Conservation (phyloP, 1,140 invertebrate species). For the Berghia stephanieae region DNA sequence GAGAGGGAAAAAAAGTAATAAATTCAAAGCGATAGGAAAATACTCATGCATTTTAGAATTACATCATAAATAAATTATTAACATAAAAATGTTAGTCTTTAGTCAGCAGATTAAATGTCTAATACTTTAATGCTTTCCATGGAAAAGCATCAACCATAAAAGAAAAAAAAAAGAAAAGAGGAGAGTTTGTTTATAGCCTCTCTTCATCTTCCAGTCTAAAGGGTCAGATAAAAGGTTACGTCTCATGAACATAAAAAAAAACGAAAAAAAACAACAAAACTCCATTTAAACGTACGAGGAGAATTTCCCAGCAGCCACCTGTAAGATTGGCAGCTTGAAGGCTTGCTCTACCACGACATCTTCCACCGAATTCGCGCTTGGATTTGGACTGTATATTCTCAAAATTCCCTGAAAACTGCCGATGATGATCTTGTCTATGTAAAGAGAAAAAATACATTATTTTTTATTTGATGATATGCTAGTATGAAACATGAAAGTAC, state of each 20-base stretch:
- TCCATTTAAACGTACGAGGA: conserved; percentile 73
- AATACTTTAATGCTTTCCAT: too few species aligned
- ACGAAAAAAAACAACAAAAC: not conserved
- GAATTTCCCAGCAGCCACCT: conserved; percentile 77
- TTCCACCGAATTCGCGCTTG: conserved; percentile 72
- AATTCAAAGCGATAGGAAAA: too few species aligned
- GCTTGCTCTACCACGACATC: conserved; percentile 79
- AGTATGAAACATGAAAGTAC: too few species aligned
- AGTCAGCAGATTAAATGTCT: too few species aligned
- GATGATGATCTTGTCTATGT: conserved; percentile 74
- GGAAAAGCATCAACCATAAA: too few species aligned
- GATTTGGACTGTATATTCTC: conserved; percentile 74
- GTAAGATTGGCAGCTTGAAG: conserved; percentile 76
- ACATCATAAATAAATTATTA: too few species aligned
- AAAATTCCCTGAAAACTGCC: conserved; percentile 78
- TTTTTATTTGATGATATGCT: not conserved
- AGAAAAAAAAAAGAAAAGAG: not conserved
- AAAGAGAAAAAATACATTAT: not conserved
- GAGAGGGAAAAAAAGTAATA: too few species aligned
- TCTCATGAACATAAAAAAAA: conserved; percentile 64
- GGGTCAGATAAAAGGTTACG: too few species aligned
- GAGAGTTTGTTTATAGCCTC: too few species aligned
- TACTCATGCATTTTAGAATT: too few species aligned
- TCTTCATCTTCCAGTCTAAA: too few species aligned
- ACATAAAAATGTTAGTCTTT: too few species aligned